phyloP scores from a whole-genome alignment of 2,797 vertebrate species.

The Phataginus tricuspis region DNA sequence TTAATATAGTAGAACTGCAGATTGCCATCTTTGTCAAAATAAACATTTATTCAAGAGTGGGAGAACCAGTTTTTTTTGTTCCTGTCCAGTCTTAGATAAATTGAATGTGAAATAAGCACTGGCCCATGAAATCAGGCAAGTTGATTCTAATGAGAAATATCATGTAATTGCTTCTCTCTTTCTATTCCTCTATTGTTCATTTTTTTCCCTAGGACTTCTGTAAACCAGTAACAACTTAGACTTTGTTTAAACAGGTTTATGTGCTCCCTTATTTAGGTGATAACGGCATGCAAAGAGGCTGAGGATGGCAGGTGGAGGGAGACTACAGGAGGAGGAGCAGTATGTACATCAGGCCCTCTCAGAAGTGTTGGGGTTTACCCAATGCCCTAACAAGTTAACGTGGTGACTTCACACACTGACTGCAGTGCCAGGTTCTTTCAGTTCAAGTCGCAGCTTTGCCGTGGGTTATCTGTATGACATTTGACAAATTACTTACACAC shows the following conservation, averaged over 20 bases:
- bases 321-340: neutral
- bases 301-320: neutral
- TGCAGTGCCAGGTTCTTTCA: neutral
- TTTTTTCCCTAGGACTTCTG: neutral
- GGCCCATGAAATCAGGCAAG: slow-evolving; percentile 32
- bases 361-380: neutral
- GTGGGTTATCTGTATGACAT: neutral
- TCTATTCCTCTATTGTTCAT: neutral
- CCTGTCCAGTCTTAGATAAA: neutral
- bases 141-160: neutral
- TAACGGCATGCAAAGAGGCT: neutral
- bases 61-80: neutral
- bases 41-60: neutral
- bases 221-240: neutral
- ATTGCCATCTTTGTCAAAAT: neutral
- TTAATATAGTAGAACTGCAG: neutral
- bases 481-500: neutral
- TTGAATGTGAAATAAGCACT: neutral
- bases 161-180: neutral
- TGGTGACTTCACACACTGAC: neutral
- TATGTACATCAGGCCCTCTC: neutral
- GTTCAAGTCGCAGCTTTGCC: neutral
- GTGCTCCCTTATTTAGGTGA: neutral
- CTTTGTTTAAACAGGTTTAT: neutral
- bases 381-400: neutral